Percentiles rank a stretch among this genome's conserved stretches.
These are phyloP conservation scores for Marisa cornuarietis DNA, from an alignment of 1,140 invertebrate genomes.

Conservation along the genomic window DNA sequence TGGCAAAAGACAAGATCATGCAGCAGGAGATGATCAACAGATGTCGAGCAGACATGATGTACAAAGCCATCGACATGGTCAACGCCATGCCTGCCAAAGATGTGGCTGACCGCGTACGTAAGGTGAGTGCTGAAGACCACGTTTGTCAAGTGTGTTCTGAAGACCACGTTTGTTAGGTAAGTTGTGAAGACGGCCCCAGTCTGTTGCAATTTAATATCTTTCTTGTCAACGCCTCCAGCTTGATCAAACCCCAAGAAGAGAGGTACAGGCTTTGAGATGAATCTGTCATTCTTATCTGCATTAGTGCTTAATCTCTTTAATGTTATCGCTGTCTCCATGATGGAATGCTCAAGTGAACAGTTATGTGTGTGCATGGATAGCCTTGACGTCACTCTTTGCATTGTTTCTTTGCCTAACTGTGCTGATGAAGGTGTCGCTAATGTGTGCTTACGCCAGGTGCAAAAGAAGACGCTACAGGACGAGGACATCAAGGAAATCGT, in stretches of 20 bases:
- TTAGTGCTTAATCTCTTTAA: too few relatives aligned
- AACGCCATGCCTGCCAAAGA: slow-evolving; percentile 10
- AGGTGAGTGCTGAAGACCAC: neutral
- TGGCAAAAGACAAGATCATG: slow-evolving; percentile 22
- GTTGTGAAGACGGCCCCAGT: neutral
- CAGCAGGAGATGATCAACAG: slow-evolving; percentile 26
- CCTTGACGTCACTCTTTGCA: too few relatives aligned
- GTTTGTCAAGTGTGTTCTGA: too few relatives aligned
- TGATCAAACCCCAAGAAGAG: neutral
- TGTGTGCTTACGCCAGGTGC: neutral
- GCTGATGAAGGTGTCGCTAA: too few relatives aligned
- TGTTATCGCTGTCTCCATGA: too few relatives aligned
- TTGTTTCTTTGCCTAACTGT: too few relatives aligned
- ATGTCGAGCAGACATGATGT: slow-evolving; percentile 25
- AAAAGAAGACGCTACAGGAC: slow-evolving; percentile 17
- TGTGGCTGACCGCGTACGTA: neutral
- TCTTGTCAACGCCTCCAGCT: neutral
- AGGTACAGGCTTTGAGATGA: neutral
- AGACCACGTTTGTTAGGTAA: neutral
- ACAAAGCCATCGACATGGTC: slow-evolving; percentile 23
- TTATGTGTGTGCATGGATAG: too few relatives aligned
- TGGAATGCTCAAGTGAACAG: too few relatives aligned
- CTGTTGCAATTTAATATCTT: neutral
- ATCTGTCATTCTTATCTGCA: too few relatives aligned
- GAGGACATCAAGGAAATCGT: slow-evolving; percentile 9